Percentiles rank a stretch among this genome's conserved stretches.
phyloP scores from a whole-genome alignment of 2,888 invertebrate species.

The Lasiommata megera region DNA sequence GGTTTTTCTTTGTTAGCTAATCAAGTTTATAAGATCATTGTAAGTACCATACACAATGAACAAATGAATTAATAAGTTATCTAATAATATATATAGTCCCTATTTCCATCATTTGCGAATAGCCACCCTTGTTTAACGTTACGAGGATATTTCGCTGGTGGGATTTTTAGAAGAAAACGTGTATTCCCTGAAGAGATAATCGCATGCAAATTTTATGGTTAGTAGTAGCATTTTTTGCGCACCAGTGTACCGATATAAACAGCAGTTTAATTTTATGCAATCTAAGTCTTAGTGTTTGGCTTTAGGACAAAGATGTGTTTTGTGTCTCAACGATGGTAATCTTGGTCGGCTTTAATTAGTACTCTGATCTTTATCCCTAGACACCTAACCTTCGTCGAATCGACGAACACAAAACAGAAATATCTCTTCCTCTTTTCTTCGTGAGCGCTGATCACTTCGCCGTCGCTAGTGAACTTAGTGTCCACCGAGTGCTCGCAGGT shows the following conservation, averaged over 20 bases:
- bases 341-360: conserved; percentile 7
- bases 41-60: too few species aligned
- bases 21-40: too few species aligned
- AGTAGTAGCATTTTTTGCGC: conserved; percentile 3
- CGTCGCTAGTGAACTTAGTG: too few species aligned
- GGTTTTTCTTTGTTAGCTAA: too few species aligned
- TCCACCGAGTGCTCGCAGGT: too few species aligned
- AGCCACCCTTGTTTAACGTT: background rate
- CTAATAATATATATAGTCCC: background rate
- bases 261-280: conserved; percentile 11
- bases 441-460: too few species aligned
- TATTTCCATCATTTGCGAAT: background rate
- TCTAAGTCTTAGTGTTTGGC: background rate
- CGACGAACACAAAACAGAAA: too few species aligned
- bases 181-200: conserved; percentile 10
- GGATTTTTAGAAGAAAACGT: conserved; percentile 6
- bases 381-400: too few species aligned
- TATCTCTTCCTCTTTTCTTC: too few species aligned
- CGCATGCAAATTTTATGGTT: conserved; percentile 15
- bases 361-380: too few species aligned
- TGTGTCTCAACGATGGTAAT: background rate
- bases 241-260: conserved; percentile 11
- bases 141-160: background rate
- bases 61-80: too few species aligned
- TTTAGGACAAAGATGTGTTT: background rate